Evolutionary conservation across 2,113 vertebrate species (phyloP).

Genomic region (Triplophysa siluroides): DNA sequence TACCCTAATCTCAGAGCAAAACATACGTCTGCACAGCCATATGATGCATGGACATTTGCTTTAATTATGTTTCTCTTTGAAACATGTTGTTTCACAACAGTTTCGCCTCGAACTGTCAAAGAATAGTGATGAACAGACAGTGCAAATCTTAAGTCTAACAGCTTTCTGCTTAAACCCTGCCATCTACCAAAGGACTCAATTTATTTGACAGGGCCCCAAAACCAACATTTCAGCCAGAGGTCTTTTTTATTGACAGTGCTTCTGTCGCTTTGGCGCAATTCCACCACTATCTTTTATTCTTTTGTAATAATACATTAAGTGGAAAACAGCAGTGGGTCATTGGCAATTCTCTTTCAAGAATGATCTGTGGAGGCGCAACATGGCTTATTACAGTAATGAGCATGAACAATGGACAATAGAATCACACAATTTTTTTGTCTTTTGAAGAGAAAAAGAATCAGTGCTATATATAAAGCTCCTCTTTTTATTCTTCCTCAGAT

Average conservation of each 20-base stretch:
- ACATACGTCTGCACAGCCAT: neutral
- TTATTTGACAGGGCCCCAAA: constrained; percentile 49
- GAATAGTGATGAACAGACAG: constrained; percentile 26
- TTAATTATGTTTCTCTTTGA: constrained; percentile 36
- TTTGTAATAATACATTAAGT: constrained; percentile 69
- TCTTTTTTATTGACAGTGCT: constrained; percentile 49
- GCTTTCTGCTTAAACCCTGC: constrained; percentile 39
- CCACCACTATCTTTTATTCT: constrained; percentile 63
- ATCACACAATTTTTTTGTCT: constrained; percentile 55
- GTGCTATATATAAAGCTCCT: constrained; percentile 72
- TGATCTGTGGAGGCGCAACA: constrained; percentile 66
- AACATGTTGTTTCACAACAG: constrained; percentile 20
- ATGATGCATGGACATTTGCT: neutral
- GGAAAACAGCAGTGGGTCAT: constrained; percentile 67
- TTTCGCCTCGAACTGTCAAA: constrained; percentile 8
- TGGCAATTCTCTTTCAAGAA: constrained; percentile 72
- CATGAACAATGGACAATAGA: constrained; percentile 53
- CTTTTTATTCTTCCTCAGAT: constrained; percentile 72
- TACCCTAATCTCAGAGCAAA: constrained; percentile 35
- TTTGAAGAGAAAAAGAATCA: constrained; percentile 74
- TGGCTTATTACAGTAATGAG: constrained; percentile 73
- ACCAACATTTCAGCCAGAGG: constrained; percentile 54
- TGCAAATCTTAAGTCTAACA: constrained; percentile 17
- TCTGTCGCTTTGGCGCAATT: constrained; percentile 47
- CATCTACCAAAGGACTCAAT: constrained; percentile 54